Evolutionary conservation across 2,888 invertebrate species (phyloP).

Genomic region (Keiferia lycopersicella): DNA sequence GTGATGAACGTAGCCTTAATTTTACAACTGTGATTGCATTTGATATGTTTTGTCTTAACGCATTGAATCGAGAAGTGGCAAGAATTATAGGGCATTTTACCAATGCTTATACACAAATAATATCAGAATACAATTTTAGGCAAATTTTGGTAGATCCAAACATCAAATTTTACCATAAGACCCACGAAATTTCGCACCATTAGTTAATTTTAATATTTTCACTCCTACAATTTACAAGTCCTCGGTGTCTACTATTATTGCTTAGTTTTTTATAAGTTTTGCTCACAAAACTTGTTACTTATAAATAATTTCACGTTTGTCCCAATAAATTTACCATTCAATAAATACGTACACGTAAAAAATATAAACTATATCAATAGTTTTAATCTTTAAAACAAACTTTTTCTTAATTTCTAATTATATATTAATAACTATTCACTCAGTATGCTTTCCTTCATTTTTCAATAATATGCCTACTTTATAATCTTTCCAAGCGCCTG

Average conservation of each 20-base stretch:
- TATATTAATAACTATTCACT: constrained; percentile 81
- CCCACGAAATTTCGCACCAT: constrained; percentile 77
- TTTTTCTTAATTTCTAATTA: constrained; percentile 75
- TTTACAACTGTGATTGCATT: constrained; percentile 56
- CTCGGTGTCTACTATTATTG: constrained; percentile 77
- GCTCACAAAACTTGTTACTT: constrained; percentile 76
- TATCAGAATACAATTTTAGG: constrained; percentile 70
- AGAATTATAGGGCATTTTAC: constrained; percentile 64
- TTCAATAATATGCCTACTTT: constrained; percentile 80
- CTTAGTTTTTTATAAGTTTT: constrained; percentile 79
- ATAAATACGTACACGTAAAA: constrained; percentile 82
- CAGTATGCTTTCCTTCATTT: constrained; percentile 77
- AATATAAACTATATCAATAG: constrained; percentile 82
- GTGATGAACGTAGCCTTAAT: not conserved
- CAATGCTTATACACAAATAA: constrained; percentile 67
- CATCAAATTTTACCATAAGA: constrained; percentile 69
- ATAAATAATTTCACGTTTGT: constrained; percentile 80
- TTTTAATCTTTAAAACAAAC: constrained; percentile 82
- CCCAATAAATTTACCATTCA: constrained; percentile 81
- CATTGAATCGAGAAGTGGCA: constrained; percentile 58
- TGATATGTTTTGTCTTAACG: constrained; percentile 74
- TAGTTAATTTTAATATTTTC: constrained; percentile 67
- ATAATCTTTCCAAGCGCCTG: constrained; percentile 81
- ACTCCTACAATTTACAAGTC: constrained; percentile 79
- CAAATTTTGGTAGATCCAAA: constrained; percentile 65